These are phyloP conservation scores for Microctonus hyperodae DNA, from an alignment of 2,888 invertebrate species.

Conservation along the genomic window DNA sequence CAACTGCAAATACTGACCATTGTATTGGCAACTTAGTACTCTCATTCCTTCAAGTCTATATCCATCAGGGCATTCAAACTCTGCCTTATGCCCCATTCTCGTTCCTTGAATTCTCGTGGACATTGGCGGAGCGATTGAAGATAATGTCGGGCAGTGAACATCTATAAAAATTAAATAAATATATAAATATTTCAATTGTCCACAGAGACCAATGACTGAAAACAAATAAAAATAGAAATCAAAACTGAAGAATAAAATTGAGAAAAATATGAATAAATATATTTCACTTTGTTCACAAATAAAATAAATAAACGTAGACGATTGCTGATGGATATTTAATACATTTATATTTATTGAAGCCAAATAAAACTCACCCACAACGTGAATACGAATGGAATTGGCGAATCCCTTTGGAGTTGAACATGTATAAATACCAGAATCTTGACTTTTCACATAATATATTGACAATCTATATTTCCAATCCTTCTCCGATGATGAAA, in stretches of 20 bases:
- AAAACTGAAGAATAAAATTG: no score
- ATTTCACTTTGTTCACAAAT: no score
- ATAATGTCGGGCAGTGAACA: slow-evolving; percentile 60
- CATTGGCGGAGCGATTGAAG: slow-evolving; percentile 68
- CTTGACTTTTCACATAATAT: slow-evolving; percentile 81
- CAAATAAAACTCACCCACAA: slow-evolving; percentile 73
- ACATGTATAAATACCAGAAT: slow-evolving; percentile 86
- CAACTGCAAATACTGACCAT: slow-evolving; percentile 50
- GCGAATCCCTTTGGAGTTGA: slow-evolving; percentile 82
- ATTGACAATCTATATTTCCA: slow-evolving; percentile 84
- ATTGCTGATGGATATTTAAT: no score
- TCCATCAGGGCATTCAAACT: slow-evolving; percentile 82
- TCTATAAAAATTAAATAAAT: slow-evolving; percentile 58
- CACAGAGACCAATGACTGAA: no score
- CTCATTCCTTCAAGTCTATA: slow-evolving; percentile 80
- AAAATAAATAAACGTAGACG: no score
- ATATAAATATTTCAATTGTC: no score
- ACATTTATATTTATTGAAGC: not conserved
- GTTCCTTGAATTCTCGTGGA: slow-evolving; percentile 79
- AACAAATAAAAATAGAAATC: not conserved
- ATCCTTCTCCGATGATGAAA: slow-evolving; percentile 76
- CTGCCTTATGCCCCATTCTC: slow-evolving; percentile 77
- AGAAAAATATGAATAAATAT: no score
- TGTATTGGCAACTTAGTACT: slow-evolving; percentile 78
- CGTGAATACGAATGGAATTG: slow-evolving; percentile 76